Conservation (phyloP, 2,113 vertebrate species). For the Dipodomys spectabilis region DNA sequence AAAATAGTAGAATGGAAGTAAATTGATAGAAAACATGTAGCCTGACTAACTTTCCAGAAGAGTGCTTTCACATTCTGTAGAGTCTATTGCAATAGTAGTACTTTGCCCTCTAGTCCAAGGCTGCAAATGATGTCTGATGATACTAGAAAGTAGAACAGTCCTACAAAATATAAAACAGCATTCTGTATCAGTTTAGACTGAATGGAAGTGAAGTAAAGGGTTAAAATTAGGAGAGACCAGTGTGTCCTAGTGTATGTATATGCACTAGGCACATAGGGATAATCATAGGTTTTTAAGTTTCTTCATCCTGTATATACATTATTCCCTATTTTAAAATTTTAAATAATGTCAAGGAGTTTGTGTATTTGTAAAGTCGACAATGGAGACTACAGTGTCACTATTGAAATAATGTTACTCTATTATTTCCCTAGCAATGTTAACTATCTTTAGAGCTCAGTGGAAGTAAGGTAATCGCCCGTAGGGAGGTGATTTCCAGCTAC, state of each 20-base stretch:
- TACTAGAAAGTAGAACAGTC: neutral
- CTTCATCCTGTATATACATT: neutral
- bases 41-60: conserved; percentile 5
- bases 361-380: rapidly evolving
- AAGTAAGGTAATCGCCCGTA: neutral
- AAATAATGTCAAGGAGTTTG: neutral
- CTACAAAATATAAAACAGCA: neutral
- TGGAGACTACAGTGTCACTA: neutral
- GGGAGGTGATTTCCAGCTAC: neutral
- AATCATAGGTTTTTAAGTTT: neutral
- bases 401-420: conserved; percentile 23
- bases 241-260: no score
- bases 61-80: neutral
- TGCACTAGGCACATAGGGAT: neutral
- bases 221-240: neutral
- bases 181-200: neutral
- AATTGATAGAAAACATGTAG: conserved; percentile 34
- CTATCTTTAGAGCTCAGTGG: neutral
- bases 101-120: neutral
- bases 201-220: neutral
- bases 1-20: conserved; percentile 58
- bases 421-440: neutral
- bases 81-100: neutral
- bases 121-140: conserved; percentile 25
- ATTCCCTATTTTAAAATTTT: neutral